Base-by-base conservation (phyloP, 2,888 invertebrate genomes). In the Odontocolon sp. region DNA sequence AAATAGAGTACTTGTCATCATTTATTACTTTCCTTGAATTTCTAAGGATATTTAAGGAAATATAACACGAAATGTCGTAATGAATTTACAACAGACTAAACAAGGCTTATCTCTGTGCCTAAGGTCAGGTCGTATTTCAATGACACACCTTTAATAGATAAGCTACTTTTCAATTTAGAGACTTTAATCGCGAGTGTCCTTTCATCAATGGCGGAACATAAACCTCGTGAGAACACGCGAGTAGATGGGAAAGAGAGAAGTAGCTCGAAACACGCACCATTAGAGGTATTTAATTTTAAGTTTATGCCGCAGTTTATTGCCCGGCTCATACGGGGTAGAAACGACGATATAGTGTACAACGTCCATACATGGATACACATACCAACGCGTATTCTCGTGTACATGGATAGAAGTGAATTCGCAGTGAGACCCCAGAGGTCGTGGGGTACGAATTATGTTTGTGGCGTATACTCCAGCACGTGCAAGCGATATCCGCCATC, bases 201-300 rank as follows among this genome's bases (percentile, higher is more conserved):
- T 23, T 26, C 23, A 6, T 47, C 26, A 23, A 11, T 11, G 11
- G 47, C 21, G 2, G 47, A 11, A 11, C 26, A 47, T 23, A 23
- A 47, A n/a, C 47, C 33, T 63, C 63, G 23, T n/a, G 50, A 64
- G 5, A 36, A 11, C 36, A 9, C 47, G 28, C 75, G 77, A 78
- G 78, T 76, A 63, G 64, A n/a, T 45, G 45, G 16, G 54, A 31
- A 68, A 28, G 61, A 77, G 74, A 79, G 79, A 80, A 78, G 52
- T 11, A 69, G 75, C 74, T 77, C 52, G 26, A 18, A 26, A 67
- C 74, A 68, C 66, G 79, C 69, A 70, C 78, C 73, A 80, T 84
- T 83, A 81, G 73, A 57, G 70, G 68, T 77, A 79, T 85, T 86
- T 87, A 84, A 86, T 86, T 85, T 82, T 81, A 83, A 82, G 80